Percentiles rank a stretch among this genome's conserved stretches.
These are phyloP conservation scores for Caenorhabditis macrosperma DNA, from an alignment of 2,888 invertebrate genomes.

Conservation along the genomic window DNA sequence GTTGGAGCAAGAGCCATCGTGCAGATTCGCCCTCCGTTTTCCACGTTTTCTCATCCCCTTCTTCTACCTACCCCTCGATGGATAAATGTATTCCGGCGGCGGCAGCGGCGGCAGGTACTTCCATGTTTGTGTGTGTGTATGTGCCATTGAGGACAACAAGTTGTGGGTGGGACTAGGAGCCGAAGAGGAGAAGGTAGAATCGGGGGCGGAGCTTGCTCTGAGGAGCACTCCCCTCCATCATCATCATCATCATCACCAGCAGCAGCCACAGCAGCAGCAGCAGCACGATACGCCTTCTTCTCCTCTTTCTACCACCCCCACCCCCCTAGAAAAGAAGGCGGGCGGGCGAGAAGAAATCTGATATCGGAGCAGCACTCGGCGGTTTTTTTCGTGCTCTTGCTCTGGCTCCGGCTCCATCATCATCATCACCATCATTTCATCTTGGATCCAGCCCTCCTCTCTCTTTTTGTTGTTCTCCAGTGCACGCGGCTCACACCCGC, in stretches of 20 bases:
- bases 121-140: slow-evolving; percentile 3
- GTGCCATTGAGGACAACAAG: slow-evolving; percentile 27
- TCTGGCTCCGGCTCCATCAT: background rate
- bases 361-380: background rate
- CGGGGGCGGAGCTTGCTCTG: background rate
- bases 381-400: background rate
- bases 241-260: slow-evolving; percentile 10
- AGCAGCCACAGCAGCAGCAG: background rate
- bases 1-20: too few species aligned
- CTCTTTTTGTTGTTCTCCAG: background rate
- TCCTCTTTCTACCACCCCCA: background rate
- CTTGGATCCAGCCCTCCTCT: slow-evolving; percentile 13
- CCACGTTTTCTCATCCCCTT: background rate
- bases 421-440: slow-evolving; percentile 16
- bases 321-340: background rate
- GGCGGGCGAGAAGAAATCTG: background rate
- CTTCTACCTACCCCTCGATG: too few species aligned
- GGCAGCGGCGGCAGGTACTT: background rate
- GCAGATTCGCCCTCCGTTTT: background rate
- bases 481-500: background rate
- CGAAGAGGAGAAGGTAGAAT: background rate
- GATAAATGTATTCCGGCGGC: slow-evolving; percentile 9
- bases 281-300: background rate
- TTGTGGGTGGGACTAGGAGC: slow-evolving; percentile 24
- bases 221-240: slow-evolving; percentile 19